Evolutionary conservation across 2,888 invertebrate genomes (phyloP).

Genomic region (Cabera pusaria): DNA sequence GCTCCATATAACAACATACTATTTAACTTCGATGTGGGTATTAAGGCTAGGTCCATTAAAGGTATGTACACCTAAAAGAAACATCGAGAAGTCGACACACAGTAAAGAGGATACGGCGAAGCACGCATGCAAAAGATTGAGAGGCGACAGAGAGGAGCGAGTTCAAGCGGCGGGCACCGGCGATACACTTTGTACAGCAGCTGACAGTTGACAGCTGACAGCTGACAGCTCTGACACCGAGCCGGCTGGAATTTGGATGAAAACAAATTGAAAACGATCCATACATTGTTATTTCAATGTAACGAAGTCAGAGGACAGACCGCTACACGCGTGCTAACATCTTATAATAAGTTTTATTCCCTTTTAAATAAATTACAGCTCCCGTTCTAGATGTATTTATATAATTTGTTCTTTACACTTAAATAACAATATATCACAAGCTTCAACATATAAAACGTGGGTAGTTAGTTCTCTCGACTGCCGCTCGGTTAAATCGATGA

Average conservation of each 20-base stretch:
- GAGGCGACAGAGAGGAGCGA: constrained; percentile 64
- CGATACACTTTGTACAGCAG: constrained; percentile 25
- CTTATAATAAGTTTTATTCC: constrained; percentile 56
- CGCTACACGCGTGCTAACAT: constrained; percentile 71
- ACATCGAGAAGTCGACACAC: too few species aligned
- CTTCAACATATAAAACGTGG: constrained; percentile 75
- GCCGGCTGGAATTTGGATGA: constrained; percentile 78
- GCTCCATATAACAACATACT: constrained; percentile 50
- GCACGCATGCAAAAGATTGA: constrained; percentile 81
- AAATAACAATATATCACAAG: constrained; percentile 84
- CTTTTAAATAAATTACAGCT: constrained; percentile 62
- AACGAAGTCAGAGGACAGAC: constrained; percentile 55
- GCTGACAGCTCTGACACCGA: too few species aligned
- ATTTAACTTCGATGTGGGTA: constrained; percentile 74
- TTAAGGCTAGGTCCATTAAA: constrained; percentile 77
- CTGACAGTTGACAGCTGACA: too few species aligned
- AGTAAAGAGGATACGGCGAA: constrained; percentile 65
- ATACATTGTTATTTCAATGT: constrained; percentile 83
- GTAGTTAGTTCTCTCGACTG: constrained; percentile 33
- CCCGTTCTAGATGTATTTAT: constrained; percentile 68
- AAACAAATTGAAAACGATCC: constrained; percentile 59
- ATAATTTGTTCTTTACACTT: constrained; percentile 79
- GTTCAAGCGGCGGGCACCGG: constrained; percentile 22
- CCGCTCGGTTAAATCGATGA: constrained; percentile 42
- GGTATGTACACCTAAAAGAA: constrained; percentile 65